These are phyloP conservation scores for Sparidentex hasta DNA, from an alignment of 2,797 vertebrate species.

Conservation along the genomic window DNA sequence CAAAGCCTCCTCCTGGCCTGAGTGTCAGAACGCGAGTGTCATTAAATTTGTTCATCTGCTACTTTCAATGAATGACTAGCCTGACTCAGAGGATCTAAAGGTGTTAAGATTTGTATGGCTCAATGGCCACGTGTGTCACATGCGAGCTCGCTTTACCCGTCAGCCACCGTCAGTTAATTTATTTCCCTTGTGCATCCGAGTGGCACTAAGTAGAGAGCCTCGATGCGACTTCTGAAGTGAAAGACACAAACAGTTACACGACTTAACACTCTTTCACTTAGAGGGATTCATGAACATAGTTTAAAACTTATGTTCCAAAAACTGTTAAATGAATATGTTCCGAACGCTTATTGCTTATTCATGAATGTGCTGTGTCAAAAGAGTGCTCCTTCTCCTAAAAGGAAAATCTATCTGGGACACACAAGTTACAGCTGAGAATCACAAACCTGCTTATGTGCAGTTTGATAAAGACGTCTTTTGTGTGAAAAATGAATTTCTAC, in stretches of 20 bases:
- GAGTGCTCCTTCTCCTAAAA: constrained; percentile 19
- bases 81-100: constrained; percentile 14
- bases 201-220: neutral
- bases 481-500: neutral
- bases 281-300: neutral
- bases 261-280: neutral
- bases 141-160: neutral
- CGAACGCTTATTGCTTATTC: constrained; percentile 36
- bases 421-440: constrained; percentile 28
- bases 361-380: constrained; percentile 39
- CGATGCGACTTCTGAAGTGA: neutral
- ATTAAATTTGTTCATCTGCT: constrained; percentile 28
- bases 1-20: constrained; percentile 15
- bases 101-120: neutral
- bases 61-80: constrained; percentile 18
- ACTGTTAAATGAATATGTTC: constrained; percentile 28
- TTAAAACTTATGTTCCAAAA: constrained; percentile 3
- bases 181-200: neutral
- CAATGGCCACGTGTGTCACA: neutral
- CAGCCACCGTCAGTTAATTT: neutral
- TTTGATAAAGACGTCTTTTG: constrained; percentile 33
- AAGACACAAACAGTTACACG: neutral
- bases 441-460: constrained; percentile 29
- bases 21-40: neutral
- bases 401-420: constrained; percentile 47